Evolutionary conservation across 2,888 invertebrate genomes (phyloP).

Genomic region (Palloptera scutellata): DNA sequence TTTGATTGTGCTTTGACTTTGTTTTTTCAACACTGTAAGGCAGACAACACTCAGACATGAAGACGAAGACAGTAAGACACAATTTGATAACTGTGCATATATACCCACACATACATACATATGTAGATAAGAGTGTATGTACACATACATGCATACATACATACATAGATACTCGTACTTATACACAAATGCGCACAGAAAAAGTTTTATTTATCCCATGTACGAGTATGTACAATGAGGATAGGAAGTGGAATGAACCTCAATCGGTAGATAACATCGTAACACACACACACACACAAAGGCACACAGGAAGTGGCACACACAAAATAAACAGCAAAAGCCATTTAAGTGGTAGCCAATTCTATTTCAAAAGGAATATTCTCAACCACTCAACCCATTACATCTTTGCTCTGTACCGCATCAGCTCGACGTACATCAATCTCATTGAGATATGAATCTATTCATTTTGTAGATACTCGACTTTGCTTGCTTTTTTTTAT

Average conservation of each 20-base stretch:
- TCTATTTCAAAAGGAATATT: not conserved
- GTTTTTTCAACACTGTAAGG: not conserved
- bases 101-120: not conserved
- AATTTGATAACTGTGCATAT: not conserved
- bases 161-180: not conserved
- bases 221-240: not conserved
- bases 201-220: not conserved
- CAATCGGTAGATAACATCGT: not conserved
- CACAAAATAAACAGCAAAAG: not conserved
- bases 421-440: constrained; percentile 31
- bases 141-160: not conserved
- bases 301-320: not conserved
- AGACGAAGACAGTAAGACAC: not conserved
- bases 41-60: constrained; percentile 10
- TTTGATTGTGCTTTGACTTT: too few relatives aligned
- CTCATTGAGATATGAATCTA: constrained; percentile 36
- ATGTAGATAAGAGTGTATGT: not conserved
- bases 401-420: constrained; percentile 3
- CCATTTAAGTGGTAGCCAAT: not conserved
- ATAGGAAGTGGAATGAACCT: constrained; percentile 2
- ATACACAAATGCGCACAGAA: not conserved
- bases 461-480: constrained; percentile 31
- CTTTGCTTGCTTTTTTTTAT: not conserved
- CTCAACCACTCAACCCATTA: not conserved
- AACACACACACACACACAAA: not conserved